Evolutionary conservation across 2,888 invertebrate genomes (phyloP).

Genomic region (Campoplex nolae): DNA sequence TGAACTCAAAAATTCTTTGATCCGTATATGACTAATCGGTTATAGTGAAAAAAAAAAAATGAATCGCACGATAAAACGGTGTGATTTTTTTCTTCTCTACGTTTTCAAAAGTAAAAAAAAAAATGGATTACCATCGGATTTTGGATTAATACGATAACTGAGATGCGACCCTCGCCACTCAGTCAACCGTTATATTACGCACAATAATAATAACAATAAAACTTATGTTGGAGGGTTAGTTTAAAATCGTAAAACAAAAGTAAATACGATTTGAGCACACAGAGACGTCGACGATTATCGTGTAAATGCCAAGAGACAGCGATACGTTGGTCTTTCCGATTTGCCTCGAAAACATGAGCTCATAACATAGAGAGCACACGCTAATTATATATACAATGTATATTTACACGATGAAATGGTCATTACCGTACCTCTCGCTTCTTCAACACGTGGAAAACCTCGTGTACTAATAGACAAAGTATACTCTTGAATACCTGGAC

Average conservation of each 20-base stretch:
- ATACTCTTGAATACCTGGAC: conserved; percentile 42
- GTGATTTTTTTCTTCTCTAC: conserved; percentile 6
- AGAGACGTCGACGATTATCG: conserved; percentile 46
- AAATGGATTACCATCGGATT: conserved; percentile 17
- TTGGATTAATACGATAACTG: conserved; percentile 1
- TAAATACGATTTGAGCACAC: conserved; percentile 48
- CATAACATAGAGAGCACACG: conserved; percentile 36
- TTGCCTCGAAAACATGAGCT: conserved; percentile 49
- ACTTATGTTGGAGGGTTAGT: conserved; percentile 35
- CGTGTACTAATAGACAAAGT: conserved; percentile 20
- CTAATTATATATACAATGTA: conserved; percentile 44
- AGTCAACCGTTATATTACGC: conserved; percentile 27
- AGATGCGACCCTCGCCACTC: background rate
- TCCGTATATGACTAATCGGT: conserved; percentile 15
- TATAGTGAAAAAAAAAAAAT: background rate
- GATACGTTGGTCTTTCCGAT: conserved; percentile 67
- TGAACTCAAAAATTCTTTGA: conserved; percentile 15
- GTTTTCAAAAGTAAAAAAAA: conserved; percentile 18
- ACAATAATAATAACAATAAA: conserved; percentile 34
- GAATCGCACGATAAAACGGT: background rate
- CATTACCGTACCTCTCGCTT: conserved; percentile 45
- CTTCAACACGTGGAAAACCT: conserved; percentile 15
- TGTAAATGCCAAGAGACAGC: conserved; percentile 50
- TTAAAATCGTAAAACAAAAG: conserved; percentile 58
- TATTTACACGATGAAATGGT: conserved; percentile 62